These are phyloP conservation scores for Shargacucullia verbasci DNA, from an alignment of 2,888 invertebrate genomes.

Conservation along the genomic window DNA sequence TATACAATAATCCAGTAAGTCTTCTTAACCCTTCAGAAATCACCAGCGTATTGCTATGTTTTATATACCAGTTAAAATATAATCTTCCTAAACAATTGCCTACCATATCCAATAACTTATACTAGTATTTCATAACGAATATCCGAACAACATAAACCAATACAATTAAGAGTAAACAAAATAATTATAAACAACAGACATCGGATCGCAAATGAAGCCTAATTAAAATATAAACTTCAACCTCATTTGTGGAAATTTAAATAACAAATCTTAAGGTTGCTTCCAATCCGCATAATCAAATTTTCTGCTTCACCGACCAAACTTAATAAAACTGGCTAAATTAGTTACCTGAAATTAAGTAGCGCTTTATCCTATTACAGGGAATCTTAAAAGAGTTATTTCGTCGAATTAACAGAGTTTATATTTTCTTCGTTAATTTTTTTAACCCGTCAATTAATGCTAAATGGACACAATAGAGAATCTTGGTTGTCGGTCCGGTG, in stretches of 20 bases:
- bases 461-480: too few species aligned
- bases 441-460: too few species aligned
- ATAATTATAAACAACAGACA: conserved; percentile 13
- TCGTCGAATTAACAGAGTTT: not conserved
- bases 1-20: too few species aligned
- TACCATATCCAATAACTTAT: too few species aligned
- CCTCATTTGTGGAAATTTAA: conserved; percentile 15
- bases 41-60: too few species aligned
- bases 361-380: conserved; percentile 17
- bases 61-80: too few species aligned
- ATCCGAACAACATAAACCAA: conserved; percentile 3
- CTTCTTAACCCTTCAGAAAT: too few species aligned
- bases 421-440: conserved; percentile 2
- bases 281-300: conserved; percentile 15
- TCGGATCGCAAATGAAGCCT: conserved; percentile 19
- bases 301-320: conserved; percentile 12
- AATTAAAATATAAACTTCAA: conserved; percentile 28
- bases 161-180: conserved; percentile 12
- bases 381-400: conserved; percentile 9
- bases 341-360: conserved; percentile 2
- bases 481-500: too few species aligned
- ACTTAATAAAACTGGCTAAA: conserved; percentile 19
- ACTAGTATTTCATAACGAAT: not conserved
- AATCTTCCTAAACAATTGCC: too few species aligned
- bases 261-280: conserved; percentile 5